A percentile compares a stretch with the other conserved stretches of the same genome.
phyloP scores from a whole-genome alignment of 2,797 vertebrate species.

The Cynodonichthys magdalenae region DNA sequence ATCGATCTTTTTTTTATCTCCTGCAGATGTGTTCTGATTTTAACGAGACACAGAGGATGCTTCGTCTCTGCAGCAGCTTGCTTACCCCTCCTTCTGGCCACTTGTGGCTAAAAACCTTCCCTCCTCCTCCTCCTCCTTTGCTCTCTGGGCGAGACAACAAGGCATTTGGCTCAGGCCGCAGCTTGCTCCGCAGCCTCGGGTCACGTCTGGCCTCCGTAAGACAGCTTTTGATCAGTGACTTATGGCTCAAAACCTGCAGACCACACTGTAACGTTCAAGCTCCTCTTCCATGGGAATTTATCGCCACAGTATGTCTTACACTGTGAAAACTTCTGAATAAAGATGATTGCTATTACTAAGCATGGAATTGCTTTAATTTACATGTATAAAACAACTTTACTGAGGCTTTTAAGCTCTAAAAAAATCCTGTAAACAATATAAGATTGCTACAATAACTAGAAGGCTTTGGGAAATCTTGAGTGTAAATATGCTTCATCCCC shows the following conservation, averaged over 20 bases:
- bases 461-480: constrained; percentile 37
- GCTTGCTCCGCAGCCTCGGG: constrained; percentile 73
- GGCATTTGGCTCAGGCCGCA: constrained; percentile 82
- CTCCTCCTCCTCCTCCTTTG: constrained; percentile 48
- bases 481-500: constrained; percentile 63
- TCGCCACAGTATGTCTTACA: not conserved
- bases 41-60: constrained; percentile 59
- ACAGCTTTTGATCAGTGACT: constrained; percentile 76
- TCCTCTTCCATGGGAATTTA: constrained; percentile 31
- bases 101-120: constrained; percentile 30
- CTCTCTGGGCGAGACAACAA: constrained; percentile 67
- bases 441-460: constrained; percentile 7
- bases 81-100: constrained; percentile 43
- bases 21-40: not conserved
- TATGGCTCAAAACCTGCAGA: constrained; percentile 49
- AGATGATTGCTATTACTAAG: not conserved
- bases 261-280: constrained; percentile 50
- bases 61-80: constrained; percentile 66
- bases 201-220: constrained; percentile 77
- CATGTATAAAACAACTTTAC: not conserved
- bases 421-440: constrained; percentile 6
- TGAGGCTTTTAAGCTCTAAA: not conserved
- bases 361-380: not conserved
- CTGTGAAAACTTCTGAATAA: not conserved
- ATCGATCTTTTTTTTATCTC: too few relatives aligned